These are phyloP conservation scores for Drosophila asahinai DNA, from an alignment of 1,140 invertebrate genomes.

Conservation along the genomic window DNA sequence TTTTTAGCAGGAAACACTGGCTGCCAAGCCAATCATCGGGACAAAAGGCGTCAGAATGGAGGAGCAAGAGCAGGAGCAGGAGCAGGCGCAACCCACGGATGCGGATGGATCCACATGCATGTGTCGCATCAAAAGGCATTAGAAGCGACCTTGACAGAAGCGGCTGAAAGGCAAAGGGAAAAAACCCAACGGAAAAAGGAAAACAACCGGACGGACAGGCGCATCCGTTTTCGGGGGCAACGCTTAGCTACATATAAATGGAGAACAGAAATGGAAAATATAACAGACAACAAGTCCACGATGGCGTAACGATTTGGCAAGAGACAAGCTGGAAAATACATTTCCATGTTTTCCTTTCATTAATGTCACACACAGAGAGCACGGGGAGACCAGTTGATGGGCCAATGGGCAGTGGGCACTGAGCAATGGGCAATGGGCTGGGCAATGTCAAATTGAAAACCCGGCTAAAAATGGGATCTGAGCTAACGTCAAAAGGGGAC, in stretches of 20 bases:
- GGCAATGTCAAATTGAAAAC: slow-evolving; percentile 40
- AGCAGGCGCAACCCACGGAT: not conserved
- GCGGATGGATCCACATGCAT: slow-evolving; percentile 30
- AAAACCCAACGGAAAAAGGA: slow-evolving; percentile 7
- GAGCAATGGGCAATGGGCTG: slow-evolving; percentile 24
- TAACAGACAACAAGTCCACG: slow-evolving; percentile 35
- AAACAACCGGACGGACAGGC: slow-evolving; percentile 21
- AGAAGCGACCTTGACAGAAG: slow-evolving; percentile 55
- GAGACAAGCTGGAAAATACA: slow-evolving; percentile 50
- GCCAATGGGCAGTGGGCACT: not conserved
- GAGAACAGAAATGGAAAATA: slow-evolving; percentile 10
- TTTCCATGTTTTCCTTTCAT: slow-evolving; percentile 65
- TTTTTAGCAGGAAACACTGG: slow-evolving; percentile 18
- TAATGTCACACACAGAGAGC: slow-evolving; percentile 50
- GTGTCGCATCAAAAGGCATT: slow-evolving; percentile 52
- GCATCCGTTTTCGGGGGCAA: slow-evolving; percentile 21
- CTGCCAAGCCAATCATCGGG: slow-evolving; percentile 37
- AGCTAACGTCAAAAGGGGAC: slow-evolving; percentile 25
- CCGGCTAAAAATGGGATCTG: slow-evolving; percentile 34
- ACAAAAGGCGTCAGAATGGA: slow-evolving; percentile 13
- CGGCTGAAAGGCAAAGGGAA: slow-evolving; percentile 10
- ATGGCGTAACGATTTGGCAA: slow-evolving; percentile 60
- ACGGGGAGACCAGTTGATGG: not conserved
- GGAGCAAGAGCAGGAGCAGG: too few species aligned
- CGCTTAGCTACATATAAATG: slow-evolving; percentile 8